Evolutionary conservation across 2,113 vertebrate genomes (phyloP).

Genomic region (Sardina pilchardus): DNA sequence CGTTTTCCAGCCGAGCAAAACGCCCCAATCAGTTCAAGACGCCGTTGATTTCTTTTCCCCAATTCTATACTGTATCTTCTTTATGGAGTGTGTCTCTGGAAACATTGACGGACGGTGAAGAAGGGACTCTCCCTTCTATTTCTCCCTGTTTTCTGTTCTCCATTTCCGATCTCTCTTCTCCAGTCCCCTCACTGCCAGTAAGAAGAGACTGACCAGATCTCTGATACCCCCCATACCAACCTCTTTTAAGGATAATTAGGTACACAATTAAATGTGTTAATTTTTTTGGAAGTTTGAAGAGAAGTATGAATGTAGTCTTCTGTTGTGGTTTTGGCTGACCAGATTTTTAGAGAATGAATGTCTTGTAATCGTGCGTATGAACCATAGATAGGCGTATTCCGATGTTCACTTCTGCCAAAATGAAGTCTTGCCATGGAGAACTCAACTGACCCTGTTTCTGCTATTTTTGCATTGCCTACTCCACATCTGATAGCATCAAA

Average conservation of each 20-base stretch:
- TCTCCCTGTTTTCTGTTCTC: neutral
- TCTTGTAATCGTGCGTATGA: neutral
- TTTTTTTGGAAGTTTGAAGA: neutral
- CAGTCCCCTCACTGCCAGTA: neutral
- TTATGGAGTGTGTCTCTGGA: neutral
- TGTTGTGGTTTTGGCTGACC: neutral
- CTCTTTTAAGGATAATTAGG: neutral
- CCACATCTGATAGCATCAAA: neutral
- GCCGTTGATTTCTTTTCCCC: neutral
- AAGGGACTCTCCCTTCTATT: neutral
- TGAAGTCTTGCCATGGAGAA: constrained; percentile 1
- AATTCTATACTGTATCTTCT: neutral
- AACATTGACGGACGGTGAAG: neutral
- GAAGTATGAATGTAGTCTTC: neutral
- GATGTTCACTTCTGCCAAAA: neutral
- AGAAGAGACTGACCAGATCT: constrained; percentile 13
- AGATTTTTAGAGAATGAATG: neutral
- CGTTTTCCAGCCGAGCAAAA: neutral
- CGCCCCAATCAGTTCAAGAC: neutral
- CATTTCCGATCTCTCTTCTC: neutral
- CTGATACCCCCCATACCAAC: constrained; percentile 24
- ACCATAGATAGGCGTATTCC: neutral
- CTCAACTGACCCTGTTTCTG: neutral
- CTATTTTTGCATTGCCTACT: neutral
- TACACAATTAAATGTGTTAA: neutral